Base-by-base conservation (phyloP, 2,797 vertebrate genomes). In the Gymnothorax javanicus region DNA sequence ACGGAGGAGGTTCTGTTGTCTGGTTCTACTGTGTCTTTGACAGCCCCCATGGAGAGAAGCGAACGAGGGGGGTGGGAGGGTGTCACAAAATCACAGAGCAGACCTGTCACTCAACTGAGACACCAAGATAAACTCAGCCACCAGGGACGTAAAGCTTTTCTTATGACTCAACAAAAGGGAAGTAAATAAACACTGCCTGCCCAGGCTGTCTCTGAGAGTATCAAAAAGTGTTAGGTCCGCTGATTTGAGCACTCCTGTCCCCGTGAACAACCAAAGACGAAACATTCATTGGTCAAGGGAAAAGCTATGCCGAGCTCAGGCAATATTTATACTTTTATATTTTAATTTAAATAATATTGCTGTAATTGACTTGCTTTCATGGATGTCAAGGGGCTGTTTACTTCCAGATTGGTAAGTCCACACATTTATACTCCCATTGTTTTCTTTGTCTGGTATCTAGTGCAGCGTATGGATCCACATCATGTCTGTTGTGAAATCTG, bases 81-180 rank as follows among this genome's bases (percentile, higher is more conserved):
- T 8, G 69, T 77, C 52, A 50, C 27, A 43, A 50, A 50, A 17
- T 77, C 73, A 20, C 73, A 77, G 73, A 77, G 20, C 73, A 77
- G 43, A 50, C 33, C 73, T 77, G 73, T 77, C 73, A 77, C 27
- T 77, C 73, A 77, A 77, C 9, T 77, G 13, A 50, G 73, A 77
- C 3, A 17, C 73, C 73, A 50, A 33, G 73, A 33, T 43, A 43
- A 77, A 50, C 73, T 77, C 73, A 17, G 17, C 5, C 73, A 12
- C 73, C 11, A 7, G 73, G 73, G 33, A 43, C 17, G 33, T 4
- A 27, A 77, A 33, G 73, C 27, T 50, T 77, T 43, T 50, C 52
- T 77, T 77, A 43, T 50, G 33, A 17, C 73, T 77, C 7, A 52
- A 5, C 17, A 50, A 77, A 50, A 50, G 15, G 52, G 4, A 77